These are phyloP conservation scores for Tinea trinotella DNA, from an alignment of 2,888 invertebrate species.

Conservation along the genomic window DNA sequence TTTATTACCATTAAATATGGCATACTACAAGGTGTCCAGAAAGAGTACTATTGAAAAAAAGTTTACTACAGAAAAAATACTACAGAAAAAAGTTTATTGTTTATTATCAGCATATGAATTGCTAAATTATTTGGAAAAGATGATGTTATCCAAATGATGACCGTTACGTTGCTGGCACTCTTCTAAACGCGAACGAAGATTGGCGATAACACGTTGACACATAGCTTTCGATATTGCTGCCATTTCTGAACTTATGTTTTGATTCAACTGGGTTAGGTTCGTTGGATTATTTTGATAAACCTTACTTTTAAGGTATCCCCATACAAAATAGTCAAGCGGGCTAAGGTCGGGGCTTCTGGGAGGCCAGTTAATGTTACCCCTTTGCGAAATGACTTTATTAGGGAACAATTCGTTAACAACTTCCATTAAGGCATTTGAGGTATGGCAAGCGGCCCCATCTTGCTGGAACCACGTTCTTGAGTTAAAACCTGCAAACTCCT, in stretches of 20 bases:
- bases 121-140: slow-evolving; percentile 23
- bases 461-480: slow-evolving; percentile 26
- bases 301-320: slow-evolving; percentile 24
- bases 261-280: slow-evolving; percentile 24
- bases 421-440: slow-evolving; percentile 23
- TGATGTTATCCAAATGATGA: slow-evolving; percentile 23
- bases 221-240: slow-evolving; percentile 25
- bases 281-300: slow-evolving; percentile 24
- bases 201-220: slow-evolving; percentile 23
- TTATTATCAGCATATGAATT: slow-evolving; percentile 14
- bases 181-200: slow-evolving; percentile 25
- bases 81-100: slow-evolving; percentile 20
- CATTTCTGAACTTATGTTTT: slow-evolving; percentile 24
- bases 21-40: slow-evolving; percentile 21
- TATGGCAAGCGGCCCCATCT: slow-evolving; percentile 25
- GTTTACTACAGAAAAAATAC: slow-evolving; percentile 21
- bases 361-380: slow-evolving; percentile 25
- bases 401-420: slow-evolving; percentile 23
- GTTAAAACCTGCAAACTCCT: slow-evolving; percentile 22
- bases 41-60: slow-evolving; percentile 20
- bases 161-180: slow-evolving; percentile 24
- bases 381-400: slow-evolving; percentile 25
- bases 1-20: too few relatives aligned
- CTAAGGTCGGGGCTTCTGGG: slow-evolving; percentile 24
- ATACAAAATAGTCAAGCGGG: slow-evolving; percentile 20